phyloP scores from a whole-genome alignment of 2,113 vertebrate species.

The Saccopteryx leptura region DNA sequence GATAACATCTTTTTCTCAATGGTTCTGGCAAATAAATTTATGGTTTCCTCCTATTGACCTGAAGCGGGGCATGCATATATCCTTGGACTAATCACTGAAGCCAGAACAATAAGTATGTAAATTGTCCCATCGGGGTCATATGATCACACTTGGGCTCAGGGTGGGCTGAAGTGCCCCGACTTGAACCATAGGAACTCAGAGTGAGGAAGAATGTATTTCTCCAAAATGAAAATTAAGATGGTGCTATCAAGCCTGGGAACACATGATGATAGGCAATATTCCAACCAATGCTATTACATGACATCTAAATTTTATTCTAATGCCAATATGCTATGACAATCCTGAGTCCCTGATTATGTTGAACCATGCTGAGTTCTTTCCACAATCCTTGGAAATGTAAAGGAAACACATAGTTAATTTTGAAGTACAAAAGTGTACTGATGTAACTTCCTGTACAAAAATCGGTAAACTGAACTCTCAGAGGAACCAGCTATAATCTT shows the following conservation, averaged over 20 bases:
- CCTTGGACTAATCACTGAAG: background rate
- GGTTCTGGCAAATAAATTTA: background rate
- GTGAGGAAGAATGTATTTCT: background rate
- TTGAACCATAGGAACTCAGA: background rate
- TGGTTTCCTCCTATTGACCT: background rate
- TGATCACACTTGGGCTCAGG: background rate
- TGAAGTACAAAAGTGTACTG: background rate
- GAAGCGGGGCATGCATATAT: no score
- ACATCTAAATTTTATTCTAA: slow-evolving; percentile 15
- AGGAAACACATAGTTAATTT: slow-evolving; percentile 32
- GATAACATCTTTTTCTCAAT: slow-evolving; percentile 6
- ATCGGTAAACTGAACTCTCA: background rate
- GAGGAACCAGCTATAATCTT: background rate
- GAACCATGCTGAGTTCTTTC: background rate
- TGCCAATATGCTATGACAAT: background rate
- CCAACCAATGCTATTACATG: background rate
- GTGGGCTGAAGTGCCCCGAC: background rate
- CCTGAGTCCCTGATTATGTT: background rate
- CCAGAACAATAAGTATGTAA: background rate
- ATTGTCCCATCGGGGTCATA: background rate
- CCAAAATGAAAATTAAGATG: background rate
- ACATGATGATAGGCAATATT: background rate
- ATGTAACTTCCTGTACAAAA: background rate
- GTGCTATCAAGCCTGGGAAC: background rate
- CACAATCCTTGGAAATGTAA: slow-evolving; percentile 27